Conservation (phyloP, 2,113 vertebrate genomes). For the Gymnobelideus leadbeateri region DNA sequence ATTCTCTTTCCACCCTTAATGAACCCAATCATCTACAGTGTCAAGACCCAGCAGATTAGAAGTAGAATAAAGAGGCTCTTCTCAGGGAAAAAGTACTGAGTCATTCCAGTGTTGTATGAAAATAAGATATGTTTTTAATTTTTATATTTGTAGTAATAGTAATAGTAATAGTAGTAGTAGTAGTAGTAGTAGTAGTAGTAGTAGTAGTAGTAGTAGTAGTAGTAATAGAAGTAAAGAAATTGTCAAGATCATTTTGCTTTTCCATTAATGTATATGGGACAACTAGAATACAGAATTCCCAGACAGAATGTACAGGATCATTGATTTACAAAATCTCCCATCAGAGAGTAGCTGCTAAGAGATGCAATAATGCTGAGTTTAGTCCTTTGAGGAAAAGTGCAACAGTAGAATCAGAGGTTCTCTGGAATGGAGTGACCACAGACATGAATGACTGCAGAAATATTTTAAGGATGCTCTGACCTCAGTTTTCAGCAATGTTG, state of each 20-base stretch:
- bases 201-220: too few species aligned
- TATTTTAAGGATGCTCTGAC: not conserved
- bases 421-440: not conserved
- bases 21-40: constrained; percentile 67
- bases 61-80: constrained; percentile 45
- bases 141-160: not conserved
- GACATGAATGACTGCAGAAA: not conserved
- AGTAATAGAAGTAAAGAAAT: not conserved
- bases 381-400: not conserved
- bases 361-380: not conserved
- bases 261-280: not conserved
- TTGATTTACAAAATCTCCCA: not conserved
- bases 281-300: not conserved
- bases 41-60: constrained; percentile 61
- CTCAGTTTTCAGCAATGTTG: not conserved
- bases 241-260: not conserved
- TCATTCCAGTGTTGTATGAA: not conserved
- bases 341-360: not conserved
- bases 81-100: constrained; percentile 23
- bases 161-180: too few species aligned
- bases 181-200: not conserved
- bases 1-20: constrained; percentile 64
- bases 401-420: not conserved
- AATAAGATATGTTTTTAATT: not conserved
- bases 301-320: not conserved